A percentile compares a stretch with the other conserved stretches of the same genome.
phyloP scores from a whole-genome alignment of 2,113 vertebrate species.

The Eleginops maclovinus region DNA sequence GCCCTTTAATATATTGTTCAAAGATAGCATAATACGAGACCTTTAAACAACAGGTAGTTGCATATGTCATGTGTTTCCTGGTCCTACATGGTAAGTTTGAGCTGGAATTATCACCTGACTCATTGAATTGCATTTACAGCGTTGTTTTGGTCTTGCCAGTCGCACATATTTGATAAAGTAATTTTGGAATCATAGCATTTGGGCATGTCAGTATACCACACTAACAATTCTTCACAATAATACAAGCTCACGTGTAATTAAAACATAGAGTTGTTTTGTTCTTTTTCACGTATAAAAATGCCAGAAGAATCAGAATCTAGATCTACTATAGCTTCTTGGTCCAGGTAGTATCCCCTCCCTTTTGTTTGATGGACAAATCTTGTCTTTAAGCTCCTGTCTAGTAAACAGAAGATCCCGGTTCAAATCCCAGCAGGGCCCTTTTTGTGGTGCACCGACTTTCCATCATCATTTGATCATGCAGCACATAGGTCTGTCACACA shows the following conservation, averaged over 20 bases:
- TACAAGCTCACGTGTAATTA: not conserved
- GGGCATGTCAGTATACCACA: not conserved
- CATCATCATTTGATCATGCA: not conserved
- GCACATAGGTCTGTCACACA: not conserved
- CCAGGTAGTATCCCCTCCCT: too few relatives aligned
- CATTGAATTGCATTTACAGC: not conserved
- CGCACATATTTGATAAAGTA: not conserved
- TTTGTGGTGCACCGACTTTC: not conserved
- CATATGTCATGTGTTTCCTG: conserved; percentile 1
- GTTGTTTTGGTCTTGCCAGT: conserved; percentile 3
- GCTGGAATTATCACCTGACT: not conserved
- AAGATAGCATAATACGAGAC: too few relatives aligned
- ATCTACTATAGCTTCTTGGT: too few relatives aligned
- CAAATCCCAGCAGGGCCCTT: not conserved
- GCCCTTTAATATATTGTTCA: too few relatives aligned
- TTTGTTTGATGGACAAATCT: too few relatives aligned
- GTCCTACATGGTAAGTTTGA: not conserved
- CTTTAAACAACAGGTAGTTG: not conserved
- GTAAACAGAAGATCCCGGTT: conserved; percentile 20
- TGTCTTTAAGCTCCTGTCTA: not conserved
- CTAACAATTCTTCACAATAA: not conserved
- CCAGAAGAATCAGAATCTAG: too few relatives aligned
- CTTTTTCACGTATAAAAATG: not conserved
- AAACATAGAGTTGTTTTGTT: not conserved
- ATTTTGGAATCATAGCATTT: not conserved